Conservation (phyloP, 2,113 vertebrate species). For the Struthio camelus region DNA sequence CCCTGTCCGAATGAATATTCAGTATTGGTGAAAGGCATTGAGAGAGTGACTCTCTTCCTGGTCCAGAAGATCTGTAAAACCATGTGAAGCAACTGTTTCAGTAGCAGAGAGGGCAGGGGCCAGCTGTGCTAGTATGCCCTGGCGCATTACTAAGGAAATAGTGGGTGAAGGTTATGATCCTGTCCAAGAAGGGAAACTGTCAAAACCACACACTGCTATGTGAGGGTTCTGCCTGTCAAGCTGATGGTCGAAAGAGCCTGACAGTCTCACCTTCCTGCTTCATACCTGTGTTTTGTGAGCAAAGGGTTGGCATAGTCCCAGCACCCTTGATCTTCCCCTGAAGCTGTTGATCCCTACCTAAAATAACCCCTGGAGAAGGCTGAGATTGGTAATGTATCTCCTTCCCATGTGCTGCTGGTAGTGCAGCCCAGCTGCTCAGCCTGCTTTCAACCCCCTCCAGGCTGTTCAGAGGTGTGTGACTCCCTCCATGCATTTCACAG, state of each 20-base stretch:
- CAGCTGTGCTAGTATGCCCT: background rate
- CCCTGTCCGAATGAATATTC: background rate
- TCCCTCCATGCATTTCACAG: background rate
- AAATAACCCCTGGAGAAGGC: background rate
- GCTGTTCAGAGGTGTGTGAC: background rate
- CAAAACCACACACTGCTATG: fast-evolving
- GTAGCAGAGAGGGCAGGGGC: background rate
- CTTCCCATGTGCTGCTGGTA: background rate
- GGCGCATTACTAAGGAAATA: background rate
- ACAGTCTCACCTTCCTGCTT: background rate
- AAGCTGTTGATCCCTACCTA: background rate
- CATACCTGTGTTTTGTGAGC: background rate
- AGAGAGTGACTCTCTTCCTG: background rate
- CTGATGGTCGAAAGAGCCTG: background rate
- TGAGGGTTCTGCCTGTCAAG: background rate
- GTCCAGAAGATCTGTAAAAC: background rate
- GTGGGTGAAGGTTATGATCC: background rate
- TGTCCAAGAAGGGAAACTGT: background rate
- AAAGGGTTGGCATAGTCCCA: background rate
- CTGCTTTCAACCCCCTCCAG: fast-evolving
- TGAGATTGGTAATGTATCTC: background rate
- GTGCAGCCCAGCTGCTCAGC: background rate
- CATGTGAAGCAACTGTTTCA: background rate
- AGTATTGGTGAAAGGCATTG: background rate
- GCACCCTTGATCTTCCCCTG: background rate